Evolutionary conservation across 2,888 invertebrate genomes (phyloP).

Genomic region (Hydroisotoma schaefferi): DNA sequence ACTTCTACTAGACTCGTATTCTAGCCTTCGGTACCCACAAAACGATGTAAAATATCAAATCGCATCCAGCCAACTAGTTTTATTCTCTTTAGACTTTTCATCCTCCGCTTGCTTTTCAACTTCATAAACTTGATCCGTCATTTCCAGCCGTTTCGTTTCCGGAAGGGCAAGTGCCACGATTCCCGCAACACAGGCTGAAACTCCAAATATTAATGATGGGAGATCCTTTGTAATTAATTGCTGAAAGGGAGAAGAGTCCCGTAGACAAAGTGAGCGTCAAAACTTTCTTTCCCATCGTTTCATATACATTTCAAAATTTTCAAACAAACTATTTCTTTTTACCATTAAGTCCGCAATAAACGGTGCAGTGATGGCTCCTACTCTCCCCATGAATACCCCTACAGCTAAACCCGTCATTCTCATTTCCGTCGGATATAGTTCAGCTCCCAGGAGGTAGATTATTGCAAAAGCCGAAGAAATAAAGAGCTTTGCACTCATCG

Average conservation of each 20-base stretch:
- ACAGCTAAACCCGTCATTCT: conserved; percentile 42
- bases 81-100: conserved; percentile 22
- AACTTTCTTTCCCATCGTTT: too few relatives aligned
- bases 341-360: conserved; percentile 44
- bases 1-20: too few relatives aligned
- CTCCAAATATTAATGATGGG: conserved; percentile 43
- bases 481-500: conserved; percentile 45
- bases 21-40: too few relatives aligned
- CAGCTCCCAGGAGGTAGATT: conserved; percentile 44
- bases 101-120: conserved; percentile 29
- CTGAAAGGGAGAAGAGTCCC: conserved; percentile 27
- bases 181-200: conserved; percentile 28
- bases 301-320: too few relatives aligned
- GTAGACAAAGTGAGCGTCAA: not conserved
- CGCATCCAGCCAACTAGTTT: conserved; percentile 7
- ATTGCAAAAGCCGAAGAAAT: conserved; percentile 40
- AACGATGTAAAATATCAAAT: too few relatives aligned
- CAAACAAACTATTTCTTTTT: too few relatives aligned
- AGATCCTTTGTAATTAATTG: conserved; percentile 35
- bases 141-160: conserved; percentile 43
- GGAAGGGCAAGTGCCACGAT: conserved; percentile 37
- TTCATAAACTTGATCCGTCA: conserved; percentile 40
- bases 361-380: conserved; percentile 44
- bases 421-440: conserved; percentile 43
- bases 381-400: conserved; percentile 39